These are phyloP conservation scores for Tridacna crocea DNA, from an alignment of 2,888 invertebrate species.

Conservation along the genomic window DNA sequence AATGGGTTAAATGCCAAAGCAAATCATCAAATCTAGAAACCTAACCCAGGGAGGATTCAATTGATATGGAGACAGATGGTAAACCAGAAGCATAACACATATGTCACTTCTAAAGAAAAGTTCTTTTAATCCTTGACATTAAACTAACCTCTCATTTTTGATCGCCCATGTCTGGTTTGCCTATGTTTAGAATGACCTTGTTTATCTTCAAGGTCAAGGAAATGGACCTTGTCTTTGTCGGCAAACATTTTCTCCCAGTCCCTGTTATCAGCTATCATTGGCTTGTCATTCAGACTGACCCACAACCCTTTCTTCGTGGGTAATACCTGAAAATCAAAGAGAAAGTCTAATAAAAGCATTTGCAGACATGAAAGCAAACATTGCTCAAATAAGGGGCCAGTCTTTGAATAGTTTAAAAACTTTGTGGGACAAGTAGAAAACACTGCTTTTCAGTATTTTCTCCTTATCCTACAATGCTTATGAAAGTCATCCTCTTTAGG, in stretches of 20 bases:
- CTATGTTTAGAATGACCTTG: constrained; percentile 1
- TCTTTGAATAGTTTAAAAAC: no score
- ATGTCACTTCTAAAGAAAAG: no score
- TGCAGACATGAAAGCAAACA: neutral
- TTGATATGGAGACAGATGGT: no score
- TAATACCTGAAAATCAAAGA: constrained; percentile 65
- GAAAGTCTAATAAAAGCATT: neutral
- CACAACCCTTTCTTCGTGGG: constrained; percentile 74
- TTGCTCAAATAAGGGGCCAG: neutral
- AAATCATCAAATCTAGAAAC: no score
- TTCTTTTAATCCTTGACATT: no score
- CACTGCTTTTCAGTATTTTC: no score
- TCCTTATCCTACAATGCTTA: no score
- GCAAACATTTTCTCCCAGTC: constrained; percentile 76
- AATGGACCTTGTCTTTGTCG: constrained; percentile 71
- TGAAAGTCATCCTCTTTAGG: no score
- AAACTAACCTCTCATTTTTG: neutral
- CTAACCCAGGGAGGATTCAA: no score
- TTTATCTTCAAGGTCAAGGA: constrained; percentile 69
- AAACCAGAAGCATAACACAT: no score
- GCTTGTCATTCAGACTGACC: constrained; percentile 75
- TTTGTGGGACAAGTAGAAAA: no score
- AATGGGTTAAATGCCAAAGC: no score
- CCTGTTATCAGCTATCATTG: constrained; percentile 79
- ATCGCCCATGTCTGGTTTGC: neutral